These are phyloP conservation scores for Armadillidium nasatum DNA, from an alignment of 1,140 invertebrate species.

Conservation along the genomic window DNA sequence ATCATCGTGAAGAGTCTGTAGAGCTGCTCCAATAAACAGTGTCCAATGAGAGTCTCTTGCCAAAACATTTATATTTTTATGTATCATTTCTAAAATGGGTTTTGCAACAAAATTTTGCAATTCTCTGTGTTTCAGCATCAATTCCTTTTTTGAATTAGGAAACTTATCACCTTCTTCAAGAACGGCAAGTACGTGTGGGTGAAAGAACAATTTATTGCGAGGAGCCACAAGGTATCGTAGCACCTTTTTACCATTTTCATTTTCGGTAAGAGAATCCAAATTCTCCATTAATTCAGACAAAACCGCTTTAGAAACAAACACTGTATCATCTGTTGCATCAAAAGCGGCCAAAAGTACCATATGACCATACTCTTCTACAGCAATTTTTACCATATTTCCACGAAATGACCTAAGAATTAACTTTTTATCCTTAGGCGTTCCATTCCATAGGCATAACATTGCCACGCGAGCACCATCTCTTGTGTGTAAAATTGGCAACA, in stretches of 20 bases:
- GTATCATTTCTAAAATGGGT: conserved; percentile 31
- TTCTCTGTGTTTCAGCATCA: conserved; percentile 65
- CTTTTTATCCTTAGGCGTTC: conserved; percentile 70
- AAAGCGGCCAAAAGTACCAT: conserved; percentile 75
- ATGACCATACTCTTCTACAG: conserved; percentile 79
- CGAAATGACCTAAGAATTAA: conserved; percentile 66
- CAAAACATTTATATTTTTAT: conserved; percentile 32
- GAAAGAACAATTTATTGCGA: conserved; percentile 67
- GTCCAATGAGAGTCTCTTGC: conserved; percentile 40
- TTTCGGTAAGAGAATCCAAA: conserved; percentile 63
- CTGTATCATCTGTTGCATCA: conserved; percentile 88
- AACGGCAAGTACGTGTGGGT: conserved; percentile 64
- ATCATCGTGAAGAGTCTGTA: conserved; percentile 24
- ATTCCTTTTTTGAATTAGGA: conserved; percentile 69
- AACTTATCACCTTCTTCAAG: conserved; percentile 66
- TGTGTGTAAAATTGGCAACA: conserved; percentile 75
- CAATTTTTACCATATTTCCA: conserved; percentile 68
- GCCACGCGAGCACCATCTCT: conserved; percentile 73
- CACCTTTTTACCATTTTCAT: conserved; percentile 59
- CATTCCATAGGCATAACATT: conserved; percentile 78
- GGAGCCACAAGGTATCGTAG: conserved; percentile 78
- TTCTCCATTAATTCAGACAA: conserved; percentile 63
- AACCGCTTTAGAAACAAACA: conserved; percentile 73
- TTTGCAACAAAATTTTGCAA: conserved; percentile 49
- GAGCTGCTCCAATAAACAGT: conserved; percentile 38